Conservation (phyloP, 1,140 invertebrate species). For the Augochlora pura region DNA sequence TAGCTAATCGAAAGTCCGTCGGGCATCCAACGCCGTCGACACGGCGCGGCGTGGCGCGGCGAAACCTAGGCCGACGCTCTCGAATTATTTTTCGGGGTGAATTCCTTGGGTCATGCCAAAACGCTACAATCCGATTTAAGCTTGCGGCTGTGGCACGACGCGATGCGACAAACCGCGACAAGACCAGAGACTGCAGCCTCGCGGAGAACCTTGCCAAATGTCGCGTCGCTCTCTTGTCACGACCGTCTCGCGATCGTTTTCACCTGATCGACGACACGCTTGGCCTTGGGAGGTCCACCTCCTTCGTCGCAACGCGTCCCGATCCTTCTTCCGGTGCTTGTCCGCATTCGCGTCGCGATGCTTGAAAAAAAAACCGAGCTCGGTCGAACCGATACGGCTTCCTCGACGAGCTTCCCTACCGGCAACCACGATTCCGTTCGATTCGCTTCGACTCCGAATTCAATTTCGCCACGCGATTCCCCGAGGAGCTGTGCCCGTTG, state of each 20-base stretch:
- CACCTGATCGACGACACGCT: background rate
- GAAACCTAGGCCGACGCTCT: background rate
- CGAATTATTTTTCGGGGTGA: conserved; percentile 8
- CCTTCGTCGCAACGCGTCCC: background rate
- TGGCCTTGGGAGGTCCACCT: background rate
- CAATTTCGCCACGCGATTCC: no score
- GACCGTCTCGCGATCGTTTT: background rate
- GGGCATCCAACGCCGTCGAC: background rate
- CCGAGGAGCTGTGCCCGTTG: background rate
- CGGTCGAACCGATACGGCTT: background rate
- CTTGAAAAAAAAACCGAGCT: no score
- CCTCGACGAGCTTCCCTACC: no score
- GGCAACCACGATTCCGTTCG: background rate
- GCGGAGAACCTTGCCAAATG: background rate
- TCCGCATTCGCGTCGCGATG: no score
- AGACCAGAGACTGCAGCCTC: background rate
- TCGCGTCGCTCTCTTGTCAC: background rate
- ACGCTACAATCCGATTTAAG: conserved; percentile 1
- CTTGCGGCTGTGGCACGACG: background rate
- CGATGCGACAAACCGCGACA: background rate
- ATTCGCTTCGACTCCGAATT: background rate
- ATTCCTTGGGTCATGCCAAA: conserved; percentile 16
- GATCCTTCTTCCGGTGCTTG: no score
- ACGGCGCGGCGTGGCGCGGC: background rate
- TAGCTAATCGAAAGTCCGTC: no score